These are phyloP conservation scores for Eubasilissa splendida DNA, from an alignment of 2,888 invertebrate genomes.

Conservation along the genomic window DNA sequence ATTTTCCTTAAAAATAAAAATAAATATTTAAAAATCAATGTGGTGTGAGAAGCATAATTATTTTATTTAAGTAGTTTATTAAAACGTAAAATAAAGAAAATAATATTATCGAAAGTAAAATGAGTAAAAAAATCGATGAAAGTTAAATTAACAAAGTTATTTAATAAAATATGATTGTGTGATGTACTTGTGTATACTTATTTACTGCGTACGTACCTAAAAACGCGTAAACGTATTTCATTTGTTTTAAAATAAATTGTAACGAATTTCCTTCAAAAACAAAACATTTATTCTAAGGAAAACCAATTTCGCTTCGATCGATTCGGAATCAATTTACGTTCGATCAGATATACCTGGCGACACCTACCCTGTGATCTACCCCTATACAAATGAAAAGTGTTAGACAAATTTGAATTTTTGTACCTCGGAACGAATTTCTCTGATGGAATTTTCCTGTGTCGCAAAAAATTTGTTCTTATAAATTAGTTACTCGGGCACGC, in stretches of 20 bases:
- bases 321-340: constrained; percentile 23
- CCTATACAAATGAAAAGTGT: constrained; percentile 1
- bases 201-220: no score
- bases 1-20: no score
- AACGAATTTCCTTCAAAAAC: neutral
- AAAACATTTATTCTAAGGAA: constrained; percentile 28
- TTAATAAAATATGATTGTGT: no score
- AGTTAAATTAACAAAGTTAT: no score
- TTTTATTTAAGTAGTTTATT: no score
- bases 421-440: neutral
- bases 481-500: constrained; percentile 2
- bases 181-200: no score
- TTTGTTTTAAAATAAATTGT: neutral
- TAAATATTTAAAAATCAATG: no score
- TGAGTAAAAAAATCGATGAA: no score
- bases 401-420: neutral
- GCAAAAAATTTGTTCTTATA: constrained; percentile 1
- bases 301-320: constrained; percentile 22
- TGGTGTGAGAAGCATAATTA: no score
- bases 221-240: no score
- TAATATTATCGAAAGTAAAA: no score
- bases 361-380: neutral
- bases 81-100: no score
- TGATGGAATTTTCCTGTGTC: neutral
- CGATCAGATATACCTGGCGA: neutral